Conservation (phyloP, 2,113 vertebrate genomes). For the Sarotherodon lohbergeri region DNA sequence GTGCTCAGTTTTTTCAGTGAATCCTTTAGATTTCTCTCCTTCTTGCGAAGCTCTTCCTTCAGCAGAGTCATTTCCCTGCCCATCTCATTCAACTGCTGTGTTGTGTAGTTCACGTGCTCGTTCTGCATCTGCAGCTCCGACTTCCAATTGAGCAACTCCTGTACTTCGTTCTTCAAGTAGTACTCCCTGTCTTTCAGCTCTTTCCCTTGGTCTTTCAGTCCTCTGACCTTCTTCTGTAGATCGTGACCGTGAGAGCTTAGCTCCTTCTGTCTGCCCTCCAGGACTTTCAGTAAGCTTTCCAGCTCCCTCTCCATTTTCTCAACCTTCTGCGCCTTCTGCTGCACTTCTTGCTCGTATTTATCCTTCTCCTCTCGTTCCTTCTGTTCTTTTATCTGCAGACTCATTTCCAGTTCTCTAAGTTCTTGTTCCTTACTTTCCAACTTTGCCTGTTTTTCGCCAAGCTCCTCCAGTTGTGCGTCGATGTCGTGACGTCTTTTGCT, state of each 20-base stretch:
- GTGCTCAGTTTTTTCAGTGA: neutral
- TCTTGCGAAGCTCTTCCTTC: constrained; percentile 32
- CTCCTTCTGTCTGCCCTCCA: constrained; percentile 51
- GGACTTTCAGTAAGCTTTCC: constrained; percentile 8
- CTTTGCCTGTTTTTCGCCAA: neutral
- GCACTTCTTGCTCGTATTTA: neutral
- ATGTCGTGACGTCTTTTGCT: neutral
- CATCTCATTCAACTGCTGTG: constrained; percentile 33
- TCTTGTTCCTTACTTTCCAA: constrained; percentile 20
- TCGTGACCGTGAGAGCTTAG: constrained; percentile 44
- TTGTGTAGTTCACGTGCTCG: neutral
- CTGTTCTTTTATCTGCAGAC: neutral
- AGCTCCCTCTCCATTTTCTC: constrained; percentile 33
- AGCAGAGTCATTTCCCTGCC: constrained; percentile 23
- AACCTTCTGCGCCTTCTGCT: neutral
- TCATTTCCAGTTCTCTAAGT: neutral
- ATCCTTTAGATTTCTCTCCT: constrained; percentile 6
- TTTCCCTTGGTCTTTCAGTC: constrained; percentile 54
- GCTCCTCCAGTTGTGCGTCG: neutral
- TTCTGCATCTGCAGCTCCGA: constrained; percentile 20
- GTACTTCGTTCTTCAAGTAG: constrained; percentile 21
- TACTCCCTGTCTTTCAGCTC: constrained; percentile 56
- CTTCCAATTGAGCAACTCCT: constrained; percentile 33
- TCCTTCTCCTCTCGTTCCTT: constrained; percentile 3
- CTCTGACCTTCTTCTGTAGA: constrained; percentile 50